Conservation (phyloP, 2,888 invertebrate genomes). For the Apantesis nais region DNA sequence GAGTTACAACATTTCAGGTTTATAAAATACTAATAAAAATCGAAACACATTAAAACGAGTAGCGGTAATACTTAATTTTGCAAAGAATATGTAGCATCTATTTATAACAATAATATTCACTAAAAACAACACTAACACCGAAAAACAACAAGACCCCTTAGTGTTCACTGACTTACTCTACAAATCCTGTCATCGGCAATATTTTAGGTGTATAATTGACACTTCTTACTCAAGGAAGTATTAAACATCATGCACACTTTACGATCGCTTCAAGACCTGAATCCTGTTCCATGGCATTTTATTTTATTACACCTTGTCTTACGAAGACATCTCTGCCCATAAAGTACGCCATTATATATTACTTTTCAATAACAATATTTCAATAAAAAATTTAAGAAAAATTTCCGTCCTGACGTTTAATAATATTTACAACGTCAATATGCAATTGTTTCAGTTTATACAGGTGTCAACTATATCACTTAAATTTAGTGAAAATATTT, state of each 20-base stretch:
- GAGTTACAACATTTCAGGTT: no score
- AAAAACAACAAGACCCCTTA: not conserved
- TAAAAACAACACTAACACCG: not conserved
- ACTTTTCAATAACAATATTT: slow-evolving; percentile 35
- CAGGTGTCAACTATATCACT: slow-evolving; percentile 12
- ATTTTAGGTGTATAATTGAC: slow-evolving; percentile 15
- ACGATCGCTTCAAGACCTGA: slow-evolving; percentile 13
- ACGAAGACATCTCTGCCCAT: slow-evolving; percentile 20
- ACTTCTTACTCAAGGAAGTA: slow-evolving; percentile 23
- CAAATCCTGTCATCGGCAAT: not conserved
- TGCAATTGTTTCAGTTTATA: slow-evolving; percentile 7
- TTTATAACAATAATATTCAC: not conserved
- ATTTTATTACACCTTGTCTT: slow-evolving; percentile 34
- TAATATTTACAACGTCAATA: slow-evolving; percentile 21
- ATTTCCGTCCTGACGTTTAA: slow-evolving; percentile 28
- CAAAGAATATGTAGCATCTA: no score
- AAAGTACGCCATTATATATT: slow-evolving; percentile 33
- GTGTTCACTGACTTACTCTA: not conserved
- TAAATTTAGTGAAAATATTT: slow-evolving; percentile 1
- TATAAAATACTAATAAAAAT: no score
- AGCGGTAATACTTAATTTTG: no score
- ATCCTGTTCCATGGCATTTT: slow-evolving; percentile 27
- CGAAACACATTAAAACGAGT: no score
- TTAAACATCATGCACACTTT: slow-evolving; percentile 18
- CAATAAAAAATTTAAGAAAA: slow-evolving; percentile 32